Evolutionary conservation across 2,797 vertebrate genomes (phyloP), one percentile per base, ranked within the genome.

Genomic region (Sus cebifrons): DNA sequence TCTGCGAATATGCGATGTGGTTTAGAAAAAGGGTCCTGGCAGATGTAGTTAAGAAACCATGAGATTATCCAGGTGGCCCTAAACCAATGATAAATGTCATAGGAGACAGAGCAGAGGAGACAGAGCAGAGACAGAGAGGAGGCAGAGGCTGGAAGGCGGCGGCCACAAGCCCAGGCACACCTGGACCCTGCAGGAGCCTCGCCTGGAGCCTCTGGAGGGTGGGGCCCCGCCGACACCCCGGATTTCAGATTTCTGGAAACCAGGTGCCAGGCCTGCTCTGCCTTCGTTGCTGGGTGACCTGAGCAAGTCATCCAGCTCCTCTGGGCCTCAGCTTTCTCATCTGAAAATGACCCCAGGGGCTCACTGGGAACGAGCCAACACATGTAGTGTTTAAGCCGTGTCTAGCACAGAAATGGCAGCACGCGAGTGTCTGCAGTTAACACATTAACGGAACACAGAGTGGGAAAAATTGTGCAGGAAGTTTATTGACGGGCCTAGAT

Each of bases 301-400:
- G 15, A 60, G 52, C 71, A 9, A 32, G 27, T 0, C 16, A 29
- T 40, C 40, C 18, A 23, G 0, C 25, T 32, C 44, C 83, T 58
- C 85, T 16, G 58, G 3, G 20, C 81, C 62, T 77, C 49, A 6
- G 27, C 20, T 14, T 29, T 60, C 15, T 77, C 20, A 25, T 12
- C 78, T 27, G 32, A 27, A 18, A 40, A 81, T 15, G 0, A 62
- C 58, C 32, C 78, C 58, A 32, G 2, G 0, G 60, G 25, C 21
- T 11, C n/a, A 23, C 90, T 14, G 21, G 54, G 64, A 13, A 2
- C 25, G 21, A 44, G 60, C n/a, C 71, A 58, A 58, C 0, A 5
- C 11, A 13, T 2, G 1, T 4, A 15, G 54, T 6, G 11, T 27
- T 77, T 44, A 15, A n/a, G 29, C 49, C 4, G 0, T 16, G 27